Base-by-base conservation (phyloP, 2,888 invertebrate genomes). In the Trileptium ribeirensis region DNA sequence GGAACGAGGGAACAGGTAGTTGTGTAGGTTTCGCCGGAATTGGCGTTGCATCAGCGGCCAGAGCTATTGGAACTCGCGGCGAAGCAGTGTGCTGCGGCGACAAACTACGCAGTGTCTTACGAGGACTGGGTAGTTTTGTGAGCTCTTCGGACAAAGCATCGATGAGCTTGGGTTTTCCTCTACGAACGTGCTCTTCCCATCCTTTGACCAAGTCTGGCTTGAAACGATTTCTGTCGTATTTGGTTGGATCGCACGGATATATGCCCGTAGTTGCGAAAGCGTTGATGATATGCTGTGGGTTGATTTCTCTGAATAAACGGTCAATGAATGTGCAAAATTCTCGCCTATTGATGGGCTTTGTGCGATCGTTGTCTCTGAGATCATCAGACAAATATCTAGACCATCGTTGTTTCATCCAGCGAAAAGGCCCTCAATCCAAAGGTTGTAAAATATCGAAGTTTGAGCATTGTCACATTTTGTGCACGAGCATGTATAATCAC, bases 321-420 rank as follows among this genome's bases (percentile, higher is more conserved):
- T 75, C 77, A 75, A 75, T 38, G 38, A 75, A 75, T 39, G 36
- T 36, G 39, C 36, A 39, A 38, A 75, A 75, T 36, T 75, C 38
- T 15, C 77, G 38, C 3, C 77, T 29, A 39, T 39, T 75, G 15
- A 75, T 36, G 29, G 24, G 77, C 24, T 3, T 75, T 15, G 36
- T 37, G 37, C n/a, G 77, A 51, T 51, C 24, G 8, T 29, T 39
- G 29, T 3, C 77, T 38, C 33, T 36, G n/a, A 75, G n/a, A 39
- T 38, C 36, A 37, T 75, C 77, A 15, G 24, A 33, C 3, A 75
- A 36, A n/a, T 75, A 38, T 38, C n/a, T 39, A 15, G 8, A 51
- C 24, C 24, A 51, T 51, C 24, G 51, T 51, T 51, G 8, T 51
- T 75, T 75, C 77, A 75, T 36, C 36, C 77, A 39, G 77, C 29